Evolutionary conservation across 1,140 invertebrate genomes (phyloP).

Genomic region (Latrodectus geometricus): DNA sequence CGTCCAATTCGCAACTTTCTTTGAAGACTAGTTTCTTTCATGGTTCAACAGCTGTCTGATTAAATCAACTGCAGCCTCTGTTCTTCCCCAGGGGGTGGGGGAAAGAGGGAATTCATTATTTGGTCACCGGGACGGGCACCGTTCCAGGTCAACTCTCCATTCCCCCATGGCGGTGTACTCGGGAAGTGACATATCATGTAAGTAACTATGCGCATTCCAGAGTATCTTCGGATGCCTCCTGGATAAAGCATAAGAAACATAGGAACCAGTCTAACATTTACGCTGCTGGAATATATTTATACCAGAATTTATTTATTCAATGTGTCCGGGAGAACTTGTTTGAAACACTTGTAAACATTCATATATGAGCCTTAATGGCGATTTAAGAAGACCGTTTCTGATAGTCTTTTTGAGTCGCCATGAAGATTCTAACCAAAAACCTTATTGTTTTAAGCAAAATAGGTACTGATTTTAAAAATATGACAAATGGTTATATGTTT

Average conservation of each 20-base stretch:
- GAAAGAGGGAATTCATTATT: constrained; percentile 22
- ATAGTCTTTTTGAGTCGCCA: too few relatives aligned
- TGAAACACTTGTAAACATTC: too few relatives aligned
- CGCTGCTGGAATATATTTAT: too few relatives aligned
- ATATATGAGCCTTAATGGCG: too few relatives aligned
- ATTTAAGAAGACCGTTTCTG: too few relatives aligned
- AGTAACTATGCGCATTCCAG: neutral
- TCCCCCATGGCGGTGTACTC: neutral
- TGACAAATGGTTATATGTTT: too few relatives aligned
- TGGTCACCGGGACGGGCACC: neutral
- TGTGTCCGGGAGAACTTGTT: too few relatives aligned
- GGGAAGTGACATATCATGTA: neutral
- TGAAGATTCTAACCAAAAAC: too few relatives aligned
- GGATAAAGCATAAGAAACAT: neutral
- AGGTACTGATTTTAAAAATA: too few relatives aligned
- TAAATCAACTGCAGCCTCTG: constrained; percentile 8
- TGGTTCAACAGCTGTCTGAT: constrained; percentile 31
- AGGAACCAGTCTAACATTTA: too few relatives aligned
- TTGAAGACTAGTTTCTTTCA: constrained; percentile 5
- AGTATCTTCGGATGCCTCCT: neutral
- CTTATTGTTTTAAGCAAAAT: too few relatives aligned
- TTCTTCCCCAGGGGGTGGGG: neutral
- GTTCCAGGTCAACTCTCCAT: neutral
- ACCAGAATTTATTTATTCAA: too few relatives aligned
- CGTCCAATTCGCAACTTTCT: constrained; percentile 28